Percentiles rank a stretch among this genome's conserved stretches.
phyloP scores from a whole-genome alignment of 2,113 vertebrate species.

The Ophiodon elongatus region DNA sequence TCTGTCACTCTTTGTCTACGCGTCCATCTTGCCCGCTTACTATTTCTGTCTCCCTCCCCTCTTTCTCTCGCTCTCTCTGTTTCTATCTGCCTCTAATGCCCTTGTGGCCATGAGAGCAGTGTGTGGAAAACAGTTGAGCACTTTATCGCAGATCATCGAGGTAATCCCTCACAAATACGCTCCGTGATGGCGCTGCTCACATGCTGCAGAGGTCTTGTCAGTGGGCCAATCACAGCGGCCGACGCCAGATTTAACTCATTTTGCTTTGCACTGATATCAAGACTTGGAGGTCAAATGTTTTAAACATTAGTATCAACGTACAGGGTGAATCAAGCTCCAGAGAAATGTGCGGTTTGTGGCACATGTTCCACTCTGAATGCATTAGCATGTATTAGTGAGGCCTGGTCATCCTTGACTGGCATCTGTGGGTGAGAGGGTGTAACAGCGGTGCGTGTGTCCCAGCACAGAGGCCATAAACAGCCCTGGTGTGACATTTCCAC shows the following conservation, averaged over 20 bases:
- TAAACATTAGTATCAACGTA: conserved; percentile 53
- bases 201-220: conserved; percentile 45
- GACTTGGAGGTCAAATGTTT: conserved; percentile 61
- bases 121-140: conserved; percentile 81
- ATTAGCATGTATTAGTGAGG: conserved; percentile 70
- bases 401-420: conserved; percentile 40
- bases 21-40: conserved; percentile 52
- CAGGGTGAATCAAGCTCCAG: conserved; percentile 13
- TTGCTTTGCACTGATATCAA: conserved; percentile 28
- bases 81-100: conserved; percentile 66
- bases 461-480: conserved; percentile 44
- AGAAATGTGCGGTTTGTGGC: conserved; percentile 26
- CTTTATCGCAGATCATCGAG: conserved; percentile 76
- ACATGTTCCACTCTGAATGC: conserved; percentile 59
- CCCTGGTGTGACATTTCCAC: conserved; percentile 62
- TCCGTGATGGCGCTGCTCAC: conserved; percentile 51
- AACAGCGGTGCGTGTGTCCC: conserved; percentile 40
- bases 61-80: conserved; percentile 31
- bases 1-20: conserved; percentile 58
- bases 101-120: conserved; percentile 67
- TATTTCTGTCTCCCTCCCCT: conserved; percentile 65
- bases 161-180: conserved; percentile 76
- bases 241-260: conserved; percentile 44
- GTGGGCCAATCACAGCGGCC: conserved; percentile 8
- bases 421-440: conserved; percentile 48